Conservation (phyloP, 1,140 invertebrate genomes). For the Proales similis region DNA sequence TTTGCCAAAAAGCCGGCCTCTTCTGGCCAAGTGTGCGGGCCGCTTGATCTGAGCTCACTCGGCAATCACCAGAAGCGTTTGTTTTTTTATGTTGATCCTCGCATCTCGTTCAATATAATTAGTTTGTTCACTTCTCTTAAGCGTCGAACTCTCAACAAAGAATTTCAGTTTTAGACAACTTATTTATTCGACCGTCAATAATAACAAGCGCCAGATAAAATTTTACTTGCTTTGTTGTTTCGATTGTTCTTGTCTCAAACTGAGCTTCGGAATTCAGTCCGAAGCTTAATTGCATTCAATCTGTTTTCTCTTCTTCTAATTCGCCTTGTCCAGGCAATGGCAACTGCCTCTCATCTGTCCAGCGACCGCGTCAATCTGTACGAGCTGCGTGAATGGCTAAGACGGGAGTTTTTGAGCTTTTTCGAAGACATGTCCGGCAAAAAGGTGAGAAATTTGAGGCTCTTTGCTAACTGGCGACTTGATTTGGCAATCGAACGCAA, state of each 20-base stretch:
- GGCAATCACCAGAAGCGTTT: slow-evolving; percentile 14
- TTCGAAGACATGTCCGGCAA: slow-evolving; percentile 32
- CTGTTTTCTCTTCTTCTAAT: not conserved
- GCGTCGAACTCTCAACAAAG: slow-evolving; percentile 19
- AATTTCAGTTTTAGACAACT: slow-evolving; percentile 10
- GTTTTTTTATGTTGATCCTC: slow-evolving; percentile 32
- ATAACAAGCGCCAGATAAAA: not conserved
- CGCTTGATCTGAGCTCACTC: too few species aligned
- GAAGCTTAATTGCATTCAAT: not conserved
- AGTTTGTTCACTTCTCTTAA: slow-evolving; percentile 33
- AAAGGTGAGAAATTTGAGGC: slow-evolving; percentile 4
- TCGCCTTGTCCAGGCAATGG: not conserved
- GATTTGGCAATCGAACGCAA: not conserved
- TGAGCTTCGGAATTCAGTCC: slow-evolving; percentile 1
- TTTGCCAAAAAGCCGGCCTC: too few species aligned
- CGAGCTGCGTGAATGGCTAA: slow-evolving; percentile 32
- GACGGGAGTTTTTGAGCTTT: slow-evolving; percentile 37
- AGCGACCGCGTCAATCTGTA: slow-evolving; percentile 22
- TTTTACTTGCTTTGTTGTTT: not conserved
- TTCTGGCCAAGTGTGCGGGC: too few species aligned
- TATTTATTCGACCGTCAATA: not conserved
- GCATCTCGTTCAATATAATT: slow-evolving; percentile 28
- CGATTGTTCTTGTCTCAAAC: not conserved
- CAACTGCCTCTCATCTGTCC: slow-evolving; percentile 26
- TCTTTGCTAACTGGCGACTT: not conserved